Evolutionary conservation across 2,113 vertebrate species (phyloP), one percentile per base, ranked within the genome.

Genomic region (Tragelaphus buxtoni): DNA sequence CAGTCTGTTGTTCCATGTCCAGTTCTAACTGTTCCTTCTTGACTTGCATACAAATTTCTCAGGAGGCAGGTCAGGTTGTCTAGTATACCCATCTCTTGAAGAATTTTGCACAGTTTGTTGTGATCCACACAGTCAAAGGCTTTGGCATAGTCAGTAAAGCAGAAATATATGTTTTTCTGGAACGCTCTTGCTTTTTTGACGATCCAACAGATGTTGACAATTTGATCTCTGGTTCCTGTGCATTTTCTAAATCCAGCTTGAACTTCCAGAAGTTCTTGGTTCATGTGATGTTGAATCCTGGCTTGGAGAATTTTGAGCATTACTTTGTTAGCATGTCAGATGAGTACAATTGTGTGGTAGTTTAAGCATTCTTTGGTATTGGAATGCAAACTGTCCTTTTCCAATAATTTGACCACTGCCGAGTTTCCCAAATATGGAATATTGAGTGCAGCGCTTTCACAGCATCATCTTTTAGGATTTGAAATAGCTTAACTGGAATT

Each of bases 141-240:
- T 69, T 11, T 69, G 4, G 9, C 0, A 0, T 35, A 69, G 63
- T 69, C 63, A 35, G 17, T 69, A 35, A 69, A 69, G n/a, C 63
- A 69, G 32, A 65, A 65, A n/a, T 69, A 35, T 9, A 69, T 35
- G 63, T 69, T 69, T 69, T 22, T 69, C 63, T 69, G 20, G 18
- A 11, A 22, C 20, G 39, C n/a, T 69, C n/a, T 39, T 69, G 65
- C 65, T 35, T 39, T 69, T 69, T 69, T 22, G n/a, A 35, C 11
- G 65, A 5, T 39, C 9, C 4, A 69, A 1, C 4, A 0, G n/a
- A 22, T 69, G 18, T 11, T 39, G n/a, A n/a, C 17, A 39, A 39
- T 35, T 2, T 69, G n/a, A 69, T 11, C n/a, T 69, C 65, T 69
- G n/a, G 65, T 69, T 39, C n/a, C 4, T 69, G n/a, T 39, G n/a